phyloP scores from a whole-genome alignment of 2,113 vertebrate genomes.

The Casuarius casuarius region DNA sequence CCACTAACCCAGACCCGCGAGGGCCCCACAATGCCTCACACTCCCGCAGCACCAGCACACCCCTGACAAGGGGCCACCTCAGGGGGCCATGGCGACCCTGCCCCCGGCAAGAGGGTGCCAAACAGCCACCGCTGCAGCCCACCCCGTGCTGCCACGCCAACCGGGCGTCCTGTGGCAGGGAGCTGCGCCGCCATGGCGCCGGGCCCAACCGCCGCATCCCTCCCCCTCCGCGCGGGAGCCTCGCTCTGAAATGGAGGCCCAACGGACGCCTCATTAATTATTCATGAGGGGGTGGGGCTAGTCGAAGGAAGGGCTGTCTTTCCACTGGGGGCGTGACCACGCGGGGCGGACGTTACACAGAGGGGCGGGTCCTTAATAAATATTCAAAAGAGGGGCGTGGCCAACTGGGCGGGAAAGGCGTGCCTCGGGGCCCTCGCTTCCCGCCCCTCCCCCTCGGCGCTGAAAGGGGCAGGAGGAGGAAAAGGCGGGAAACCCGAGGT shows the following conservation, averaged over 20 bases:
- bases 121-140: not conserved
- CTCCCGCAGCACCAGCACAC: not conserved
- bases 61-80: not conserved
- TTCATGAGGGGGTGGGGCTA: slow-evolving; percentile 1
- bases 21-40: rapidly evolving
- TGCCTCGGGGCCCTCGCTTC: rapidly evolving
- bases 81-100: rapidly evolving
- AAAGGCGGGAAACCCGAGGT: not conserved
- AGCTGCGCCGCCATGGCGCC: too few species aligned
- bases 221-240: not conserved
- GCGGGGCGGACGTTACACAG: rapidly evolving
- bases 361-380: rapidly evolving
- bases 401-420: not conserved
- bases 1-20: rapidly evolving
- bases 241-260: not conserved
- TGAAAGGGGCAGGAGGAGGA: not conserved
- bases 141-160: not conserved
- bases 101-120: not conserved
- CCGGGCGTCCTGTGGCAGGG: not conserved
- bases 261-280: rapidly evolving
- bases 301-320: too few species aligned
- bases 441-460: not conserved
- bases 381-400: not conserved
- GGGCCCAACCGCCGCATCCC: rapidly evolving
- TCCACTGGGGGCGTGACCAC: rapidly evolving